Evolutionary conservation across 2,113 vertebrate genomes (phyloP).

Genomic region (Pleuronectes platessa): DNA sequence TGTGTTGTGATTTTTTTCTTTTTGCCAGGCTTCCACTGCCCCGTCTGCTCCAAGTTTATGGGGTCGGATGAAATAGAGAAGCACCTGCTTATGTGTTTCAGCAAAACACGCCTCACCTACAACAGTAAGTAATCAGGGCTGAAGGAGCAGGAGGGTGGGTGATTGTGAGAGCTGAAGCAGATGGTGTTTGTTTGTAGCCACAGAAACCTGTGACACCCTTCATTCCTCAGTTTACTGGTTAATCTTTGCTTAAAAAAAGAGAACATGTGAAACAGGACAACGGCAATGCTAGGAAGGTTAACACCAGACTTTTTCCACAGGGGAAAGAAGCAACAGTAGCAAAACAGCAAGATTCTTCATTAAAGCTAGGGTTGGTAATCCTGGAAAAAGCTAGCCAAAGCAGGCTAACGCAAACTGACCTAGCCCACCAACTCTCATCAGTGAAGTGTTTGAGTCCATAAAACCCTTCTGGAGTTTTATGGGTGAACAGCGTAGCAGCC

Average conservation of each 20-base stretch:
- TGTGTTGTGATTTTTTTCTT: conserved; percentile 38
- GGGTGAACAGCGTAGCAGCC: too few relatives aligned
- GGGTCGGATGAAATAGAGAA: conserved; percentile 94
- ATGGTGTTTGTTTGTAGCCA: not conserved
- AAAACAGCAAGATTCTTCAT: not conserved
- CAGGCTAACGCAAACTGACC: not conserved
- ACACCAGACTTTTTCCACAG: not conserved
- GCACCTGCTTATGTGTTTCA: conserved; percentile 97
- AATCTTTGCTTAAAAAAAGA: not conserved
- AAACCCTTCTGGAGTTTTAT: too few relatives aligned
- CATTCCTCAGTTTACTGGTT: not conserved
- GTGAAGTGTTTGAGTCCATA: too few relatives aligned
- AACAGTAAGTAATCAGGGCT: conserved; percentile 88
- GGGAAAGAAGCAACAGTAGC: not conserved
- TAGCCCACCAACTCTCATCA: too few relatives aligned
- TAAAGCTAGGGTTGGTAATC: not conserved
- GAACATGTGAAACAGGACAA: not conserved
- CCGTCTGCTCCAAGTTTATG: conserved; percentile 96
- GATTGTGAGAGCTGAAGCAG: not conserved
- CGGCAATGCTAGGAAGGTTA: not conserved
- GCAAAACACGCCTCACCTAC: conserved; percentile 95
- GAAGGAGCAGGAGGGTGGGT: not conserved
- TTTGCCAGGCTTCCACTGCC: conserved; percentile 92
- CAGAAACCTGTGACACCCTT: not conserved
- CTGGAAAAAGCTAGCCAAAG: not conserved